phyloP scores from a whole-genome alignment of 1,140 invertebrate genomes.

The Drosophila fuyamai region DNA sequence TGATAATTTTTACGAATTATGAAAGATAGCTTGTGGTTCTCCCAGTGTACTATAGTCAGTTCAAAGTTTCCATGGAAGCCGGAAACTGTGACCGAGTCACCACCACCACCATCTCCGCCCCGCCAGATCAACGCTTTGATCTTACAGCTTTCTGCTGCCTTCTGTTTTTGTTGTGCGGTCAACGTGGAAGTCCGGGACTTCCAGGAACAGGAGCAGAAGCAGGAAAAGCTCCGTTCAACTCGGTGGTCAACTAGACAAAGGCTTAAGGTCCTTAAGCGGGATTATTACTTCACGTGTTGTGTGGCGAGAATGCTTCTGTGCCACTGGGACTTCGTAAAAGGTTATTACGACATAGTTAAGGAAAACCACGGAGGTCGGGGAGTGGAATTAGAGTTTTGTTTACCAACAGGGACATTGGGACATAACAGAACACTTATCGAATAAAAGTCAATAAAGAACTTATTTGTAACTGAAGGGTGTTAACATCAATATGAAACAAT shows the following conservation, averaged over 20 bases:
- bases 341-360: conserved; percentile 35
- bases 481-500: background rate
- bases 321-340: conserved; percentile 25
- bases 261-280: conserved; percentile 53
- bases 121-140: conserved; percentile 51
- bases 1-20: too few species aligned
- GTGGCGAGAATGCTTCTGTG: conserved; percentile 20
- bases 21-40: background rate
- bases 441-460: conserved; percentile 1
- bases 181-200: conserved; percentile 10
- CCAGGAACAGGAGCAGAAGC: background rate
- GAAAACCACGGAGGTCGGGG: background rate
- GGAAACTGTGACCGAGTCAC: conserved; percentile 21
- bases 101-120: conserved; percentile 8
- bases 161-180: conserved; percentile 45
- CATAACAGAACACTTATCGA: conserved; percentile 20
- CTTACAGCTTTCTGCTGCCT: conserved; percentile 22
- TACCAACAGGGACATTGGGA: background rate
- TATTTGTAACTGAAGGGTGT: background rate
- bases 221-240: conserved; percentile 2
- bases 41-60: conserved; percentile 3
- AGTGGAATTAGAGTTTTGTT: conserved; percentile 3
- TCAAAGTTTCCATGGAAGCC: conserved; percentile 39
- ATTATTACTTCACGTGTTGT: conserved; percentile 59
- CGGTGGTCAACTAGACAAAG: conserved; percentile 46